Conservation (phyloP, 2,888 invertebrate genomes). For the Epicampocera succincta region DNA sequence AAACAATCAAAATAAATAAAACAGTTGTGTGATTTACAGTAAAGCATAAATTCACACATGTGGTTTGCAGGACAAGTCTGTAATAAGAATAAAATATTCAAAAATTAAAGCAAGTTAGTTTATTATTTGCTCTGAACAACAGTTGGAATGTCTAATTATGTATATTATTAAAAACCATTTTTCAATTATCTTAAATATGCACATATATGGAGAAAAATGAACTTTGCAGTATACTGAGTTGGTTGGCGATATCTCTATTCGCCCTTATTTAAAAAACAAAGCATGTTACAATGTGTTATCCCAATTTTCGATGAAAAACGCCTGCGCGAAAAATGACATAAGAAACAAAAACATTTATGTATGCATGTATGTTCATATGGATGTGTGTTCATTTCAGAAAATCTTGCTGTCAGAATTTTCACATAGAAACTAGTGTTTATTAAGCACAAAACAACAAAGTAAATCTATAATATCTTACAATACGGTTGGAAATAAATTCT, state of each 20-base stretch:
- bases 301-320: slow-evolving; percentile 40
- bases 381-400: slow-evolving; percentile 51
- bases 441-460: slow-evolving; percentile 45
- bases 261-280: slow-evolving; percentile 20
- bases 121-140: too few species aligned
- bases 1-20: too few species aligned
- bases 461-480: slow-evolving; percentile 17
- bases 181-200: too few species aligned
- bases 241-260: not conserved
- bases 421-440: slow-evolving; percentile 8
- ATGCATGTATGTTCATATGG: slow-evolving; percentile 27
- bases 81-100: too few species aligned
- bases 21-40: too few species aligned
- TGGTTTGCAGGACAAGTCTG: too few species aligned
- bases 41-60: too few species aligned
- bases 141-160: too few species aligned
- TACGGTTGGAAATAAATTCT: too few species aligned
- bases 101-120: too few species aligned
- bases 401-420: slow-evolving; percentile 62
- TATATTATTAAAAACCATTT: too few species aligned
- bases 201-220: too few species aligned
- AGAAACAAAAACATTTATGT: slow-evolving; percentile 45
- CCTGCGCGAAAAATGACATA: slow-evolving; percentile 64
- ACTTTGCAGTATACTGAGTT: not conserved
- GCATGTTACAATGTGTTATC: not conserved